These are phyloP conservation scores for Drosophila lacicola DNA, from an alignment of 2,888 invertebrate genomes.

Conservation along the genomic window DNA sequence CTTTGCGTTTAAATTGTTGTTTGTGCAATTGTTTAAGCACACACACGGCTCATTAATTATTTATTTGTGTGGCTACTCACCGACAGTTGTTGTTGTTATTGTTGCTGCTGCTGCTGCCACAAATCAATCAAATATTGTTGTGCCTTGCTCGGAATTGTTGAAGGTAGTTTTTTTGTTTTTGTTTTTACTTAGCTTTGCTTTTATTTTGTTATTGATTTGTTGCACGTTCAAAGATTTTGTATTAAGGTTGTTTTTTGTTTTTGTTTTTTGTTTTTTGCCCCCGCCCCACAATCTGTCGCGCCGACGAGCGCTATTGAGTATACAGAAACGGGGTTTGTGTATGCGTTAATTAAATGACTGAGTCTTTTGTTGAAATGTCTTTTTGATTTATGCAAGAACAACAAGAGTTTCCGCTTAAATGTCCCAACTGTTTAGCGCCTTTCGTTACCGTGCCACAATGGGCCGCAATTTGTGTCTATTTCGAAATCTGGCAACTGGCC, in stretches of 20 bases:
- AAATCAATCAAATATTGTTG: conserved; percentile 67
- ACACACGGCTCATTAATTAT: conserved; percentile 64
- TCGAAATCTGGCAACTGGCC: conserved; percentile 13
- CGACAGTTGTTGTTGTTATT: conserved; percentile 45
- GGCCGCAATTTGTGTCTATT: conserved; percentile 7
- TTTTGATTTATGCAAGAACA: conserved; percentile 21
- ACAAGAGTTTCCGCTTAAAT: conserved; percentile 17
- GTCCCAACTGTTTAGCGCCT: conserved; percentile 29
- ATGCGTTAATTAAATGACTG: neutral
- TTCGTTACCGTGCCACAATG: conserved; percentile 26
- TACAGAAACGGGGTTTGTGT: neutral
- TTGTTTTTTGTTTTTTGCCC: neutral
- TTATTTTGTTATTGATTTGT: conserved; percentile 25
- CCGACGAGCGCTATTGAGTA: neutral
- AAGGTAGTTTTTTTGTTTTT: conserved; percentile 15
- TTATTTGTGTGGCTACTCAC: conserved; percentile 68
- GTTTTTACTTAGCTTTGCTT: conserved; percentile 21
- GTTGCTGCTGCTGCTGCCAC: conserved; percentile 40
- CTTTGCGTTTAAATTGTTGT: conserved; percentile 29
- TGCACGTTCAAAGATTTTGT: conserved; percentile 20
- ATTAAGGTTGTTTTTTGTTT: conserved; percentile 11
- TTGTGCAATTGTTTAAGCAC: conserved; percentile 54
- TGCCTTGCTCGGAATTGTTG: conserved; percentile 26
- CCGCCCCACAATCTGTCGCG: neutral
- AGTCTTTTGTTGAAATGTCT: conserved; percentile 11